phyloP scores from a whole-genome alignment of 2,113 vertebrate species.

The Indicator indicator region DNA sequence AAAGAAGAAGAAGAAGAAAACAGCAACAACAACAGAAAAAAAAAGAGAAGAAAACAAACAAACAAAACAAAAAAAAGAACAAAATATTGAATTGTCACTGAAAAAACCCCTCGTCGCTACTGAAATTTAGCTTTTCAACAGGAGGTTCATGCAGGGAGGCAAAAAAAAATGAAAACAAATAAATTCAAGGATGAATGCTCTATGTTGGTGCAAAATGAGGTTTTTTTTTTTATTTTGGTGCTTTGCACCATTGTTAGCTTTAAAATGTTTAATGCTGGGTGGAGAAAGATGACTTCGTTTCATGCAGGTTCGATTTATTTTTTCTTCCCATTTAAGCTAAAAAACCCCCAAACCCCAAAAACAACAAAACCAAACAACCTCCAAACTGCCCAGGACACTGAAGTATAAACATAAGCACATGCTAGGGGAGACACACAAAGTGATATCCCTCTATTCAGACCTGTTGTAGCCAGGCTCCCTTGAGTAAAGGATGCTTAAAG shows the following conservation, averaged over 20 bases:
- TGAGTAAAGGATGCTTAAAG: background rate
- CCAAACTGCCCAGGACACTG: constrained; percentile 58
- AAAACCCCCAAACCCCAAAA: constrained; percentile 13
- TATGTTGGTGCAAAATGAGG: constrained; percentile 58
- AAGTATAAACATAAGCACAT: constrained; percentile 68
- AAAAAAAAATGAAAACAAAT: too few species aligned
- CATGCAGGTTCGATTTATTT: constrained; percentile 60
- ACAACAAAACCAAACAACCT: background rate
- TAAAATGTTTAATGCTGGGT: constrained; percentile 43
- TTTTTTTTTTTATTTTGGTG: background rate
- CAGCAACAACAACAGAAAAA: too few species aligned
- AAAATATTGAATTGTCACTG: constrained; percentile 85
- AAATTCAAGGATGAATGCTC: constrained; percentile 64
- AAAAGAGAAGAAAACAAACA: constrained; percentile 75
- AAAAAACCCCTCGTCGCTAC: constrained; percentile 67
- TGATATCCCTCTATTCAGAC: constrained; percentile 79
- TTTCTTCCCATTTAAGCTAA: constrained; percentile 8
- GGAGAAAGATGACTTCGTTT: constrained; percentile 36
- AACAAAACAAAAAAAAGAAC: constrained; percentile 65
- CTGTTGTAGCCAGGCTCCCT: background rate
- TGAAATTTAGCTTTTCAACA: constrained; percentile 78
- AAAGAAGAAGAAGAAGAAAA: too few species aligned
- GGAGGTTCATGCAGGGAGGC: constrained; percentile 71
- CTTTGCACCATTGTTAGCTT: constrained; percentile 52
- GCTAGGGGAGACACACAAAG: constrained; percentile 67